Conservation (phyloP, 2,797 vertebrate species). For the Protonibea diacanthus region DNA sequence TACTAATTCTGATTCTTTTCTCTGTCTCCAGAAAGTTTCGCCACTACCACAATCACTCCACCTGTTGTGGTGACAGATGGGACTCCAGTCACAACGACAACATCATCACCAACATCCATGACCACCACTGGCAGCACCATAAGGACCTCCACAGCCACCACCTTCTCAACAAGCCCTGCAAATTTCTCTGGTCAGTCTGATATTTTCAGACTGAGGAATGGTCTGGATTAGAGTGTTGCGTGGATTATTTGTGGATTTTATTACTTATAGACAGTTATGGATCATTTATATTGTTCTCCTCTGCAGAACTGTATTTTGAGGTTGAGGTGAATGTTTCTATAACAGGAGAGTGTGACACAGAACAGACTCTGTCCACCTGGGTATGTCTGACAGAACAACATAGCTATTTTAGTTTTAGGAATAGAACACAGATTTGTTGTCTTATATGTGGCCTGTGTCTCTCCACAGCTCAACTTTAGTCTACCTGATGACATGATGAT, state of each 20-base stretch:
- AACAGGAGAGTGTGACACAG: constrained; percentile 60
- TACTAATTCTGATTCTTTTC: background rate
- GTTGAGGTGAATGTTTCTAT: constrained; percentile 78
- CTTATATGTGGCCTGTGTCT: constrained; percentile 21
- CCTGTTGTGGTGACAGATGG: constrained; percentile 6
- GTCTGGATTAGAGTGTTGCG: background rate
- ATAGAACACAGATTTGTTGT: background rate
- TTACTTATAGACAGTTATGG: background rate
- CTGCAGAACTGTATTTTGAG: constrained; percentile 82
- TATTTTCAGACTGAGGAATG: background rate
- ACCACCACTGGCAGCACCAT: background rate
- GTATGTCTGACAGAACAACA: constrained; percentile 59
- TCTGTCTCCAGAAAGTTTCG: constrained; percentile 59
- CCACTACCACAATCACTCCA: constrained; percentile 18
- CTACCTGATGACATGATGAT: constrained; percentile 72
- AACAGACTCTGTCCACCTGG: constrained; percentile 72
- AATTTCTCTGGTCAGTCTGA: constrained; percentile 59
- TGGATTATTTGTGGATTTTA: background rate
- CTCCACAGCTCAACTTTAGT: constrained; percentile 74
- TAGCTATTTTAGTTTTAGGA: background rate
- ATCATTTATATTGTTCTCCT: background rate
- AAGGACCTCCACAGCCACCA: background rate
- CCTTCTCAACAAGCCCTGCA: constrained; percentile 25
- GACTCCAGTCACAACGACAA: constrained; percentile 14
- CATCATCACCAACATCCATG: background rate